These are phyloP conservation scores for Bucco capensis DNA, from an alignment of 2,113 vertebrate genomes.

Conservation along the genomic window DNA sequence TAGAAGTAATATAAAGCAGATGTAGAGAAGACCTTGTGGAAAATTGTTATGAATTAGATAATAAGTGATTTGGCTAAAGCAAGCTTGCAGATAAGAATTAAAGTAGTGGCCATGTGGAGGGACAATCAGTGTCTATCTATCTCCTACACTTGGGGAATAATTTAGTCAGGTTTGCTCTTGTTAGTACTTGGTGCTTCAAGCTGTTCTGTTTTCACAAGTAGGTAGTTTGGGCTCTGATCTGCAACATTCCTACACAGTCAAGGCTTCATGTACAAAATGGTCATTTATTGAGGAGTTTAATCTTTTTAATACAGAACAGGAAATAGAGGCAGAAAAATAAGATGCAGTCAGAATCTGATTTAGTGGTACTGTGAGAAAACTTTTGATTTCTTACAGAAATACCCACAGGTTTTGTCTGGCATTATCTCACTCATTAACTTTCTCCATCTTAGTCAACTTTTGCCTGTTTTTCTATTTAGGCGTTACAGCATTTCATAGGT, in stretches of 20 bases:
- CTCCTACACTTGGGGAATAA: conserved; percentile 50
- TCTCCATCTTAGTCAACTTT: background rate
- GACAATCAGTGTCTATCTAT: conserved; percentile 60
- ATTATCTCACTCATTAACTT: background rate
- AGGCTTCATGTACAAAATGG: conserved; percentile 19
- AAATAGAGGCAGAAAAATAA: background rate
- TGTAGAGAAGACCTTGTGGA: conserved; percentile 74
- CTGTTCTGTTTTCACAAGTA: conserved; percentile 70
- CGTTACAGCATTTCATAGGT: background rate
- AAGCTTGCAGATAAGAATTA: conserved; percentile 67
- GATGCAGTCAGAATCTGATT: background rate
- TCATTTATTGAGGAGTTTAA: conserved; percentile 9
- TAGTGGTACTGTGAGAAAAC: background rate
- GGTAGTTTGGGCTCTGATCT: conserved; percentile 46
- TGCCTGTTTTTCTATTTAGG: background rate
- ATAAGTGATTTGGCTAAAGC: conserved; percentile 67
- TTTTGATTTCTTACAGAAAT: background rate
- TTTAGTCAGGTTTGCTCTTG: conserved; percentile 73
- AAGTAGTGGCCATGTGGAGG: conserved; percentile 68
- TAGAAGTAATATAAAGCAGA: conserved; percentile 75
- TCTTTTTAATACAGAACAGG: background rate
- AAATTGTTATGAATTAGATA: conserved; percentile 71
- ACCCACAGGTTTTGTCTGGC: background rate
- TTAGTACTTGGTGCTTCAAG: conserved; percentile 64
- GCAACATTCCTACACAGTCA: conserved; percentile 44